Evolutionary conservation across 2,113 vertebrate species (phyloP).

Genomic region (Chelonoidis abingdonii): DNA sequence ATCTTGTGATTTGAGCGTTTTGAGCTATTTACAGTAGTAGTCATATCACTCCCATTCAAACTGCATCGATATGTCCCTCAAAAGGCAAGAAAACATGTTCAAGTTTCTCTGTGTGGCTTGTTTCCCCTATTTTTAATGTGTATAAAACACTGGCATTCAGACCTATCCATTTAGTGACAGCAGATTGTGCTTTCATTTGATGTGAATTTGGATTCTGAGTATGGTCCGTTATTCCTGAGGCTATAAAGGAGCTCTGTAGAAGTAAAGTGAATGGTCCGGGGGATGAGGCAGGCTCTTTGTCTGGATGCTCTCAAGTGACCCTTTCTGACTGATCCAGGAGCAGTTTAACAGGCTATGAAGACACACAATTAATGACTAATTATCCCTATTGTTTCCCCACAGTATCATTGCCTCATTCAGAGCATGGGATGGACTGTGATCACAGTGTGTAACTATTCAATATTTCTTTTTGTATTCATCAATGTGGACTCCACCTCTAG

Average conservation of each 20-base stretch:
- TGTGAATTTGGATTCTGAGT: fast-evolving
- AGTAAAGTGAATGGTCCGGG: background rate
- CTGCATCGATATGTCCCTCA: background rate
- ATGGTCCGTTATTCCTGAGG: fast-evolving
- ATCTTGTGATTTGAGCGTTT: background rate
- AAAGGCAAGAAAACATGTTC: background rate
- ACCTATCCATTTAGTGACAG: background rate
- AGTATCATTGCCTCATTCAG: background rate
- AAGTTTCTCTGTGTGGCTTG: background rate
- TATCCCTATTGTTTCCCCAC: fast-evolving
- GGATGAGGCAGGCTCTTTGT: background rate
- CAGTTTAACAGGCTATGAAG: background rate
- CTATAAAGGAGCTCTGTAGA: background rate
- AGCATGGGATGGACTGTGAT: background rate
- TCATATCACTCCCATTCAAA: background rate
- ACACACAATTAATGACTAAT: background rate
- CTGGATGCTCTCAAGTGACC: background rate
- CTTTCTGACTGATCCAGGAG: background rate
- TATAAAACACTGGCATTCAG: fast-evolving
- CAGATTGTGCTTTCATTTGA: background rate
- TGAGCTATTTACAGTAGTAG: background rate
- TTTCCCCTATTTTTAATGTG: fast-evolving
- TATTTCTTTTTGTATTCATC: background rate
- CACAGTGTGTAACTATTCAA: background rate
- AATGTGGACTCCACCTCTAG: background rate